Conservation (phyloP, 2,797 vertebrate genomes). For the Thamnophis elegans region DNA sequence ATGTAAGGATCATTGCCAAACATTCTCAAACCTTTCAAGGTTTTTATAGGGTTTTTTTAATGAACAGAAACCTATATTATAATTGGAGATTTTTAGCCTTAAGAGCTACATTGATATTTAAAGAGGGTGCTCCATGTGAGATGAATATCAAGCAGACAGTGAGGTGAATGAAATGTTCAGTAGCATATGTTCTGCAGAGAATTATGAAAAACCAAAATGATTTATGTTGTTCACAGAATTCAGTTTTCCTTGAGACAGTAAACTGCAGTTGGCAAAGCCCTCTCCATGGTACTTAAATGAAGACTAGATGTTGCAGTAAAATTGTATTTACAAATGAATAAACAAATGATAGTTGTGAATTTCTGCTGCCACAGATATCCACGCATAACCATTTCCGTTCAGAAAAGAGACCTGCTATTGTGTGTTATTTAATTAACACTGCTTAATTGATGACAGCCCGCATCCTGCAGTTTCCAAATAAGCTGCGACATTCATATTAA, state of each 20-base stretch:
- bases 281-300: background rate
- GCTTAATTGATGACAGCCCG: slow-evolving; percentile 20
- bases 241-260: background rate
- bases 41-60: background rate
- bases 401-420: background rate
- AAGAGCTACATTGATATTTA: background rate
- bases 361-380: no score
- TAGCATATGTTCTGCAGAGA: background rate
- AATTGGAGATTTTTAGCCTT: background rate
- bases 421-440: background rate
- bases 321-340: background rate
- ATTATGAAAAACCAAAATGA: background rate
- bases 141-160: background rate
- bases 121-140: background rate
- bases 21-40: background rate
- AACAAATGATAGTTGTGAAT: background rate
- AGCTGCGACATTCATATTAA: background rate
- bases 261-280: background rate
- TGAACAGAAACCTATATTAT: background rate
- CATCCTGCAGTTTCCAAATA: background rate
- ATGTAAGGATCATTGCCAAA: background rate
- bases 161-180: background rate
- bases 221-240: background rate
- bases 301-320: background rate
- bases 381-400: background rate